Base-by-base conservation (phyloP, 2,797 vertebrate genomes). In the Sebastes iracundus region DNA sequence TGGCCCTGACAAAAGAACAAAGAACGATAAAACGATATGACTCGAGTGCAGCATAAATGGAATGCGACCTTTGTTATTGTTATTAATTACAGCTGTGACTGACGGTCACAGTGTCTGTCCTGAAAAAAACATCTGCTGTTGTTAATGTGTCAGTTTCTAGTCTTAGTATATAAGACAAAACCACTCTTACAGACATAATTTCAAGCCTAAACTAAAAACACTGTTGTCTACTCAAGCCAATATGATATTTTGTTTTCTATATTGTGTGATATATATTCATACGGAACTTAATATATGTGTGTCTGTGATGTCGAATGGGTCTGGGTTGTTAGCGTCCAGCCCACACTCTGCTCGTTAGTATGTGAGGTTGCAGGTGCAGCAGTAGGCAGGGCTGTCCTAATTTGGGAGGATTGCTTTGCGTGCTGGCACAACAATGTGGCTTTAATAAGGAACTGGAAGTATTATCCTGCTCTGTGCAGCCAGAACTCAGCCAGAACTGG, bases 401-500 rank as follows among this genome's bases (percentile, higher is more conserved):
- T 87, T 82, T 80, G 52, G 73, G 69, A 68, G 32, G 67, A 78
- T 20, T 52, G 59, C 25, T 61, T 67, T 27, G 56, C 23, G 9
- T 61, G 32, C 38, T 82, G 79, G 77, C 79, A 82, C 52, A 42
- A 32, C 55, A 72, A 82, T 65, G 33, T 68, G 77, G 61, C 80
- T 13, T 35, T 84, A 81, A 76, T 80, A 72, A 80, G 82, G 75
- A 84, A 74, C 55, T 79, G 86, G 83, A 66, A 83, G 72, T 38
- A 27, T 68, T 81, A 82, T 76, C 85, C 86, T 79, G 81, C 61
- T 66, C 32, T 27, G 81, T 66, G 58, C 52, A 69, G 65, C 84
- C 75, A 83, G 79, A 89, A 76, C 75, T 75, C 52, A 68, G 62
- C 84, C 75, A 83, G 79, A 89, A 76, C 75, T 75, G 85, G 75